Percentiles rank a stretch among this genome's conserved stretches.
Conservation (phyloP, 2,888 invertebrate genomes). For the Melieria crassipennis region DNA sequence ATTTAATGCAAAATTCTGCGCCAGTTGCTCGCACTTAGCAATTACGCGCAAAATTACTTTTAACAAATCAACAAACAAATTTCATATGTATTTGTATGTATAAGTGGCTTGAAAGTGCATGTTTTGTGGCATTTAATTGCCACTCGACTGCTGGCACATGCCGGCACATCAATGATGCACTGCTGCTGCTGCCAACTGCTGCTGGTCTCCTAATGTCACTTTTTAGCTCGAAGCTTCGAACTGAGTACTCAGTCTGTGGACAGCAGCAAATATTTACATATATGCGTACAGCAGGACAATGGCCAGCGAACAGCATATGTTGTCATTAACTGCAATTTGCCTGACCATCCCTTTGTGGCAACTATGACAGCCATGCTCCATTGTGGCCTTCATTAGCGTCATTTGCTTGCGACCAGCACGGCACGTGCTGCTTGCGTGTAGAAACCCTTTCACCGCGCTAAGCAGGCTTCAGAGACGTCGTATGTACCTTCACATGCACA, state of each 20-base stretch:
- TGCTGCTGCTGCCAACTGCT: slow-evolving; percentile 7
- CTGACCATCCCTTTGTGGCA: slow-evolving; percentile 2
- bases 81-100: no score
- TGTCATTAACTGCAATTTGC: slow-evolving; percentile 4
- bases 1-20: no score
- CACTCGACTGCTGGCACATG: no score
- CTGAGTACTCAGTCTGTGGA: not conserved
- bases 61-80: no score
- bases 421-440: slow-evolving; percentile 14
- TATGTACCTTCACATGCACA: not conserved
- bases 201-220: slow-evolving; percentile 17
- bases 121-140: no score
- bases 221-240: not conserved
- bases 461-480: not conserved
- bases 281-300: not conserved
- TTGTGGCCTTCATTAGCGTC: slow-evolving; percentile 19
- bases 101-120: no score
- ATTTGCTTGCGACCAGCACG: slow-evolving; percentile 27
- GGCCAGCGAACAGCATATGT: slow-evolving; percentile 8
- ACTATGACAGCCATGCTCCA: not conserved
- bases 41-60: no score
- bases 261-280: not conserved
- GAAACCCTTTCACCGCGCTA: not conserved
- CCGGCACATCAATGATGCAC: no score
- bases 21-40: no score